phyloP scores from a whole-genome alignment of 2,113 vertebrate genomes.

The Eupsittula cactorum region DNA sequence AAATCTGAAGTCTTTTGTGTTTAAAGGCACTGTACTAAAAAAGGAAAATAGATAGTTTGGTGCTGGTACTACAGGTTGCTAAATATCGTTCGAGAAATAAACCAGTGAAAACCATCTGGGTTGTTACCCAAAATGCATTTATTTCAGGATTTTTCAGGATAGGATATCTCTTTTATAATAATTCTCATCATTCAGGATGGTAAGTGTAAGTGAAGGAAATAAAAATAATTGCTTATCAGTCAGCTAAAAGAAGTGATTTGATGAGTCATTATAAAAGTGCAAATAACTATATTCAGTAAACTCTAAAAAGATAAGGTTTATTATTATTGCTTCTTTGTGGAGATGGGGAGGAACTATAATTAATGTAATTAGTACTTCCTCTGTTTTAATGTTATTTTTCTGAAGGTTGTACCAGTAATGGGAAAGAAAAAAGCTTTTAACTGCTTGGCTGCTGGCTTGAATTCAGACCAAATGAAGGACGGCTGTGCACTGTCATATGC shows the following conservation, averaged over 20 bases:
- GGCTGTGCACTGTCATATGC: neutral
- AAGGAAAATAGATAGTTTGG: neutral
- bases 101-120: neutral
- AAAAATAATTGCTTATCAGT: neutral
- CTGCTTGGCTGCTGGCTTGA: neutral
- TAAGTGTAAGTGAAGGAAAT: conserved; percentile 5
- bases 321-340: conserved; percentile 6
- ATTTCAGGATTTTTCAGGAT: neutral
- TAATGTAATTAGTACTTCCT: neutral
- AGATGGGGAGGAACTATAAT: conserved; percentile 1
- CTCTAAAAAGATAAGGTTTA: neutral
- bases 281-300: conserved; percentile 24
- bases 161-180: neutral
- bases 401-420: neutral
- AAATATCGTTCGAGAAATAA: neutral
- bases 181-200: neutral
- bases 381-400: conserved; percentile 18
- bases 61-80: neutral
- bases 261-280: neutral
- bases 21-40: neutral
- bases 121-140: neutral
- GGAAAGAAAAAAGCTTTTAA: neutral
- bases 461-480: neutral
- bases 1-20: neutral
- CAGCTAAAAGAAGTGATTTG: neutral